Percentiles rank a stretch among this genome's conserved stretches.
Evolutionary conservation across 2,797 vertebrate species (phyloP).

Genomic region (Apodemus agrarius): DNA sequence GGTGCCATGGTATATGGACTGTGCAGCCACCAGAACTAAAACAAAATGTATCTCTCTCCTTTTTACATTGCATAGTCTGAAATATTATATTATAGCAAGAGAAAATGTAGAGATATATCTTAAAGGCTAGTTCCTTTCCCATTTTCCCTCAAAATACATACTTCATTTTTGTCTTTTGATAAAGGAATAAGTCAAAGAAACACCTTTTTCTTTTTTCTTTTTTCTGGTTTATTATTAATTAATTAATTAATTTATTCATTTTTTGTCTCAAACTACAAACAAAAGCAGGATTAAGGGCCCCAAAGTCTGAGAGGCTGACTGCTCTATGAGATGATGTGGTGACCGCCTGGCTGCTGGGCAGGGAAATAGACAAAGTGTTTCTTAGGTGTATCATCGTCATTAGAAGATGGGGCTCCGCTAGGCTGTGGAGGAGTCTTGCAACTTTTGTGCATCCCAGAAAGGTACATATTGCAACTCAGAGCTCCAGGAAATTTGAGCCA

Average conservation of each 20-base stretch:
- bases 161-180: not conserved
- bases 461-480: not conserved
- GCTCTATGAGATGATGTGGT: not conserved
- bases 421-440: not conserved
- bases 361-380: not conserved
- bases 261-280: slow-evolving; percentile 30
- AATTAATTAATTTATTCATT: not conserved
- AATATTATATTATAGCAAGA: not conserved
- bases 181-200: not conserved
- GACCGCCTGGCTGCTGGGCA: not conserved
- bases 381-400: not conserved
- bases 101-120: not conserved
- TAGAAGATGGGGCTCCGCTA: not conserved
- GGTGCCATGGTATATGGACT: not conserved
- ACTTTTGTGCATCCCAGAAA: not conserved
- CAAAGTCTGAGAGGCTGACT: not conserved
- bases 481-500: not conserved
- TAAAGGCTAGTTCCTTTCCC: not conserved
- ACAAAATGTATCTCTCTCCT: not conserved
- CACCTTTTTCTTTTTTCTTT: not conserved
- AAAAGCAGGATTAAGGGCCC: not conserved
- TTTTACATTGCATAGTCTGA: not conserved
- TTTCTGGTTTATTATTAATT: too few relatives aligned
- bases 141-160: slow-evolving; percentile 42
- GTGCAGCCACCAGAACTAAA: not conserved